phyloP scores from a whole-genome alignment of 1,140 invertebrate species.

The Acromyrmex heyeri region DNA sequence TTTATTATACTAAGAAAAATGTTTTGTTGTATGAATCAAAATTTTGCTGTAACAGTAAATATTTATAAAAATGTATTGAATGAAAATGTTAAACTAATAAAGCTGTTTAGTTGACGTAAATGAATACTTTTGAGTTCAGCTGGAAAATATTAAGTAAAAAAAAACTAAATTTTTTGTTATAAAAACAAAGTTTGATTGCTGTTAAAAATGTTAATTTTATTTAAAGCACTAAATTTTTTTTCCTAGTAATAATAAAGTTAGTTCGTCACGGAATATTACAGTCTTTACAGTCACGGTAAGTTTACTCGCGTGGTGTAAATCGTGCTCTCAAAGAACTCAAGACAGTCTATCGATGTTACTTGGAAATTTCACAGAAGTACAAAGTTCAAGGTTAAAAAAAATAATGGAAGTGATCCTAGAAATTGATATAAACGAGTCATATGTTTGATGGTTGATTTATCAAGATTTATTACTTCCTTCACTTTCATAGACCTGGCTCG shows the following conservation, averaged over 20 bases:
- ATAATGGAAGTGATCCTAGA: constrained; percentile 45
- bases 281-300: neutral
- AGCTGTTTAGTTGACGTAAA: too few species aligned
- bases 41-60: too few species aligned
- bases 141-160: too few species aligned
- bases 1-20: too few species aligned
- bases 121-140: too few species aligned
- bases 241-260: neutral
- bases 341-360: neutral
- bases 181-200: too few species aligned
- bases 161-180: too few species aligned
- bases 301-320: constrained; percentile 19
- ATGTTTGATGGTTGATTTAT: constrained; percentile 48
- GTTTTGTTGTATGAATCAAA: too few species aligned
- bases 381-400: constrained; percentile 61
- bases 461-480: constrained; percentile 57
- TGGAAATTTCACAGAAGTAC: constrained; percentile 25
- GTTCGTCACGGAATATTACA: constrained; percentile 12
- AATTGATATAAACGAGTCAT: constrained; percentile 62
- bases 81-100: too few species aligned
- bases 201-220: too few species aligned
- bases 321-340: neutral
- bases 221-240: too few species aligned
- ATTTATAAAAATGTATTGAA: too few species aligned
- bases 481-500: constrained; percentile 13